These are phyloP conservation scores for Arenaria interpres DNA, from an alignment of 2,113 vertebrate genomes.

Conservation along the genomic window DNA sequence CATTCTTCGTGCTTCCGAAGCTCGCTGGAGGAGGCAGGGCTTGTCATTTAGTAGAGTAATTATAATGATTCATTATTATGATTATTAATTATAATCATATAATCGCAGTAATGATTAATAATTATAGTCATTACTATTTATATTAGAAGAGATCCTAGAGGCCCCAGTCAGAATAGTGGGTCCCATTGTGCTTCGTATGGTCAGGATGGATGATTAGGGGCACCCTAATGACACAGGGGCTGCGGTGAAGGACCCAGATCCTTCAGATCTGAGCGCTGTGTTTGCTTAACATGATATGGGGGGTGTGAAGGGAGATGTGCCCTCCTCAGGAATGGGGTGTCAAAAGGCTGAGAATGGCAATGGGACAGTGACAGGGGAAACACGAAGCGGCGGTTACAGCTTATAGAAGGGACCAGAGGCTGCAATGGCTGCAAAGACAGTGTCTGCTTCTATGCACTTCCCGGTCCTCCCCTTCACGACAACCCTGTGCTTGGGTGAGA, in stretches of 20 bases:
- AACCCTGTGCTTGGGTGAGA: background rate
- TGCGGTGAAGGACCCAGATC: background rate
- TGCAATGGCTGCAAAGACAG: background rate
- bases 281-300: rapidly evolving
- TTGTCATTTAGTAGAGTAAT: constrained; percentile 53
- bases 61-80: constrained; percentile 66
- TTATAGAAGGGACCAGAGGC: background rate
- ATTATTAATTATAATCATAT: constrained; percentile 63
- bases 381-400: background rate
- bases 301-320: background rate
- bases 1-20: constrained; percentile 2
- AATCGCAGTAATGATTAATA: constrained; percentile 66
- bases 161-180: constrained; percentile 4
- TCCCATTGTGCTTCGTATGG: background rate
- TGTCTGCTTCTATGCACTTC: rapidly evolving
- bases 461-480: background rate
- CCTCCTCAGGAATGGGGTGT: rapidly evolving
- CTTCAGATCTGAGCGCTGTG: rapidly evolving
- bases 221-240: background rate
- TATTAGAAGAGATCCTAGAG: constrained; percentile 44
- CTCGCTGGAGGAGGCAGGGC: constrained; percentile 17
- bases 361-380: background rate
- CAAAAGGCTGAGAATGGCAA: background rate
- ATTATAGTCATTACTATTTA: constrained; percentile 65
- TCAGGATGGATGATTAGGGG: background rate